Evolutionary conservation across 1,140 invertebrate genomes (phyloP).

Genomic region (Ceratina calcarata): DNA sequence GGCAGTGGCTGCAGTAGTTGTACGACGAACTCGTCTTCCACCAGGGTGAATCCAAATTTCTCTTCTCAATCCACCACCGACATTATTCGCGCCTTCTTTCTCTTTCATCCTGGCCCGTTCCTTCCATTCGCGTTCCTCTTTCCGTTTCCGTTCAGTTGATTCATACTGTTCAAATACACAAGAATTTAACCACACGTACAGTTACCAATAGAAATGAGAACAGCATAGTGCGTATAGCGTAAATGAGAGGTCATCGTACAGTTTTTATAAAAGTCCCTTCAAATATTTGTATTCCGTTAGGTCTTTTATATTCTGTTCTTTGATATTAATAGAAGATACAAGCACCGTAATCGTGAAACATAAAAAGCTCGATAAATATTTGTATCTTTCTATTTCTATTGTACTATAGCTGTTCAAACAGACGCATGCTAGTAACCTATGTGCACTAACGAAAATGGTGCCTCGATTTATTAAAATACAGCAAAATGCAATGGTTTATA

Average conservation of each 20-base stretch:
- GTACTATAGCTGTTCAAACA: slow-evolving; percentile 1
- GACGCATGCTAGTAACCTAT: slow-evolving; percentile 31
- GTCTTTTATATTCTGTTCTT: slow-evolving; percentile 24
- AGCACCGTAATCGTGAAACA: not conserved
- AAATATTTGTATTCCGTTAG: not conserved
- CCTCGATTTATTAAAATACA: slow-evolving; percentile 14
- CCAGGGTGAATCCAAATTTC: slow-evolving; percentile 93
- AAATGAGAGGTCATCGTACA: slow-evolving; percentile 36
- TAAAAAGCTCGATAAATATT: slow-evolving; percentile 5
- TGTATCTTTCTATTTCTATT: slow-evolving; percentile 20
- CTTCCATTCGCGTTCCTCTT: slow-evolving; percentile 83
- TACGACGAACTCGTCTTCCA: slow-evolving; percentile 84
- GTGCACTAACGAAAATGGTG: slow-evolving; percentile 26
- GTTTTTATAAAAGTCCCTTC: not conserved
- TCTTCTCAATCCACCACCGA: slow-evolving; percentile 81
- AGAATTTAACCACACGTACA: not conserved
- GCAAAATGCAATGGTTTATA: not conserved
- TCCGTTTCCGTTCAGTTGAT: slow-evolving; percentile 87
- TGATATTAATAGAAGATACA: slow-evolving; percentile 34
- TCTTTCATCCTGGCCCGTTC: slow-evolving; percentile 83
- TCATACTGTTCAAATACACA: slow-evolving; percentile 84
- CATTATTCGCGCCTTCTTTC: slow-evolving; percentile 79
- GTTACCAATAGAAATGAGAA: not conserved
- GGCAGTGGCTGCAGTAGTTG: slow-evolving; percentile 79
- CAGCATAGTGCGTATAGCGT: slow-evolving; percentile 19